Conservation (phyloP, 2,797 vertebrate genomes). For the Synaphobranchus kaupii region DNA sequence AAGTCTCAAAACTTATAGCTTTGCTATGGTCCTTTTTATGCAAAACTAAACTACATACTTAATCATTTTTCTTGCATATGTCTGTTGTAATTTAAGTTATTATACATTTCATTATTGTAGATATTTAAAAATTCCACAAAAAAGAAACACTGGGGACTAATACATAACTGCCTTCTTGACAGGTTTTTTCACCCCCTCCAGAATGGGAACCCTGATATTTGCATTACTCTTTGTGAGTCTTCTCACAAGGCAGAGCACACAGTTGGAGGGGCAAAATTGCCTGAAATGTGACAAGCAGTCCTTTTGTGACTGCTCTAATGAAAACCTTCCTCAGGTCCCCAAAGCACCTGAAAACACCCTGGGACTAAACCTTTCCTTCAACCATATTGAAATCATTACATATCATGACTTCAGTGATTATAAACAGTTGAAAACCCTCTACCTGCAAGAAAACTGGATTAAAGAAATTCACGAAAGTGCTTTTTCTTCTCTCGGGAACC, state of each 20-base stretch:
- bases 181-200: not conserved
- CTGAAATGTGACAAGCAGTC: conserved; percentile 49
- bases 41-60: no score
- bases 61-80: not conserved
- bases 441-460: conserved; percentile 65
- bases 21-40: not conserved
- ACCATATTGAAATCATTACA: conserved; percentile 60
- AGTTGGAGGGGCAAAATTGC: conserved; percentile 35
- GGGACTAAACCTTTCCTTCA: conserved; percentile 68
- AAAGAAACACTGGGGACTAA: not conserved
- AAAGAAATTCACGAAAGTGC: conserved; percentile 60
- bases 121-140: not conserved
- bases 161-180: not conserved
- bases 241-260: not conserved
- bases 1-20: not conserved
- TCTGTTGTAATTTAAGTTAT: not conserved
- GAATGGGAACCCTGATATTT: not conserved
- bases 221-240: not conserved
- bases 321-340: conserved; percentile 63
- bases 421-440: conserved; percentile 59
- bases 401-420: conserved; percentile 60
- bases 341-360: conserved; percentile 41
- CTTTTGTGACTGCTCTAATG: conserved; percentile 65
- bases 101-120: not conserved
- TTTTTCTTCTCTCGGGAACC: conserved; percentile 58